Evolutionary conservation across 2,797 vertebrate species (phyloP).

Genomic region (Lutjanus campechanus): DNA sequence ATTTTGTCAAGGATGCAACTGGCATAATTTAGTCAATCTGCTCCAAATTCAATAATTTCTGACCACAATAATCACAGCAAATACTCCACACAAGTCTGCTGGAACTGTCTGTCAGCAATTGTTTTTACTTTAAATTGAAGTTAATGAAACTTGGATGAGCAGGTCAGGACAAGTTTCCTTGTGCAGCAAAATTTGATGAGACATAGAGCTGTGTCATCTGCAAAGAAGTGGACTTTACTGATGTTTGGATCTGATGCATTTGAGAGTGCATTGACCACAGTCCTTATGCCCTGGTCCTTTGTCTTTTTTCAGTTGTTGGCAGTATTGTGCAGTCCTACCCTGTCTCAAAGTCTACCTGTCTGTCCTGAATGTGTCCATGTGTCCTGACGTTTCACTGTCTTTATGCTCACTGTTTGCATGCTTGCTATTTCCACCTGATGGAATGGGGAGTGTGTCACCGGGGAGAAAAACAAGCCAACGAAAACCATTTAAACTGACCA

Average conservation of each 20-base stretch:
- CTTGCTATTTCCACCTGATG: conserved; percentile 70
- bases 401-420: conserved; percentile 76
- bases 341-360: conserved; percentile 33
- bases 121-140: not conserved
- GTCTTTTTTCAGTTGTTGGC: conserved; percentile 34
- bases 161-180: not conserved
- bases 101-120: not conserved
- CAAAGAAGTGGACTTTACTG: conserved; percentile 26
- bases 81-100: not conserved
- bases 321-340: conserved; percentile 39
- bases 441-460: conserved; percentile 29
- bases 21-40: not conserved
- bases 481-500: not conserved
- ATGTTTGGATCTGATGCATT: conserved; percentile 16
- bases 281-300: conserved; percentile 9
- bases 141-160: not conserved
- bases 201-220: conserved; percentile 29
- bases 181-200: conserved; percentile 2
- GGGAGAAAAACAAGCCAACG: not conserved
- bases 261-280: conserved; percentile 56
- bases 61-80: not conserved
- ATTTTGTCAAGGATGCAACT: not conserved
- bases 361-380: conserved; percentile 36
- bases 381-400: conserved; percentile 35
- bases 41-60: conserved; percentile 2